These are phyloP conservation scores for Trissolcus japonicus DNA, from an alignment of 2,888 invertebrate species.

Conservation along the genomic window DNA sequence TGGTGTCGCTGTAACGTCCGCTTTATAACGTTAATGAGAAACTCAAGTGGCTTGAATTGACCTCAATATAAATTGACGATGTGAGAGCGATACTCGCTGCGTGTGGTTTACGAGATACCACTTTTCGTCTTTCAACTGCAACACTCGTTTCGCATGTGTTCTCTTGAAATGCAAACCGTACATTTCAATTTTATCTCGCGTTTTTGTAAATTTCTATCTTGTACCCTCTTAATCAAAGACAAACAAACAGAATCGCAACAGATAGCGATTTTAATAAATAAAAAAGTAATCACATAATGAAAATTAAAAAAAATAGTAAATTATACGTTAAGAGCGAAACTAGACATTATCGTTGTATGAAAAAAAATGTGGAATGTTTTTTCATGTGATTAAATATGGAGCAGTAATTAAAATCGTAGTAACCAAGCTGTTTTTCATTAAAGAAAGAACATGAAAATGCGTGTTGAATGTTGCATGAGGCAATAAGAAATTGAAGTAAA, in stretches of 20 bases:
- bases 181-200: background rate
- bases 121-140: constrained; percentile 4
- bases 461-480: background rate
- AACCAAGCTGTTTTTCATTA: background rate
- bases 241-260: too few species aligned
- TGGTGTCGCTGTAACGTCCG: constrained; percentile 27
- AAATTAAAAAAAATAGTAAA: too few species aligned
- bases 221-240: too few species aligned
- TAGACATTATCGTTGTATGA: too few species aligned
- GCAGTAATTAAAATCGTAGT: too few species aligned
- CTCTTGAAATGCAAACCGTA: background rate
- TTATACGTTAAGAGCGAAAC: too few species aligned
- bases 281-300: too few species aligned
- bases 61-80: constrained; percentile 61
- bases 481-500: constrained; percentile 20
- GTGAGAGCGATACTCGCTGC: constrained; percentile 37
- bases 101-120: constrained; percentile 34
- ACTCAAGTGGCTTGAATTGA: constrained; percentile 68
- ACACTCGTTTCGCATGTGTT: constrained; percentile 3
- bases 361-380: too few species aligned
- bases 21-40: constrained; percentile 61
- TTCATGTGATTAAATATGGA: too few species aligned
- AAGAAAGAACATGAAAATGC: constrained; percentile 1
- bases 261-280: too few species aligned
- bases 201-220: too few species aligned